Evolutionary conservation across 2,113 vertebrate genomes (phyloP).

Genomic region (Rhynchopsitta pachyrhyncha): DNA sequence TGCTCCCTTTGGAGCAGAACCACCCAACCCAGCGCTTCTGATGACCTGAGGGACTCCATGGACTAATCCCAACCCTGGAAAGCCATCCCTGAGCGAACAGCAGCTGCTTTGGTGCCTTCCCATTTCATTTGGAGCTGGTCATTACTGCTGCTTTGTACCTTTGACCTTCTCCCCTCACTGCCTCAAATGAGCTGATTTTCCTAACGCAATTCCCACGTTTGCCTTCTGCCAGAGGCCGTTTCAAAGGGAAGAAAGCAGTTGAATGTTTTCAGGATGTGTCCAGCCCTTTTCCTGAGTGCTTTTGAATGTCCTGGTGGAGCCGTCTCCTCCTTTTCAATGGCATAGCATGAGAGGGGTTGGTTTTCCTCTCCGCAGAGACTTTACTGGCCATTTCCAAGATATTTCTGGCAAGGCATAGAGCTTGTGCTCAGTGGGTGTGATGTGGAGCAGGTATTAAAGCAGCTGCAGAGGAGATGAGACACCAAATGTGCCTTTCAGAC

Average conservation of each 20-base stretch:
- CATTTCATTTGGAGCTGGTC: neutral
- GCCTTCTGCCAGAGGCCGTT: neutral
- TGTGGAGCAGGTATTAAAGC: neutral
- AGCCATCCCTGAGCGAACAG: neutral
- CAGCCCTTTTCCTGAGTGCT: neutral
- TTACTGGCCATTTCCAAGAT: neutral
- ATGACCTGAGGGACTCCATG: neutral
- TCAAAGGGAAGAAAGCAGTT: neutral
- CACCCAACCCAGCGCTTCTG: neutral
- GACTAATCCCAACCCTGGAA: accelerated
- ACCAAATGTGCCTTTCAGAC: neutral
- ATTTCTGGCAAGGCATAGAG: neutral
- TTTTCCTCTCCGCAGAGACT: neutral
- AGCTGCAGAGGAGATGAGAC: neutral
- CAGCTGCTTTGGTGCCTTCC: neutral
- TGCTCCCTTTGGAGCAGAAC: neutral
- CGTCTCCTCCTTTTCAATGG: neutral
- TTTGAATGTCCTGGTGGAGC: neutral
- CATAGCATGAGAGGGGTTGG: neutral
- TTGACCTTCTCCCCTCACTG: neutral
- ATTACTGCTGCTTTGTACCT: neutral
- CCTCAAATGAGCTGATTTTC: neutral
- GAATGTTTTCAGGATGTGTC: neutral
- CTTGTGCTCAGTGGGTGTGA: neutral
- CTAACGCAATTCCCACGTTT: neutral